Percentiles rank a stretch among this genome's conserved stretches.
phyloP scores from a whole-genome alignment of 2,113 vertebrate genomes.

The Paedocypris sp. region DNA sequence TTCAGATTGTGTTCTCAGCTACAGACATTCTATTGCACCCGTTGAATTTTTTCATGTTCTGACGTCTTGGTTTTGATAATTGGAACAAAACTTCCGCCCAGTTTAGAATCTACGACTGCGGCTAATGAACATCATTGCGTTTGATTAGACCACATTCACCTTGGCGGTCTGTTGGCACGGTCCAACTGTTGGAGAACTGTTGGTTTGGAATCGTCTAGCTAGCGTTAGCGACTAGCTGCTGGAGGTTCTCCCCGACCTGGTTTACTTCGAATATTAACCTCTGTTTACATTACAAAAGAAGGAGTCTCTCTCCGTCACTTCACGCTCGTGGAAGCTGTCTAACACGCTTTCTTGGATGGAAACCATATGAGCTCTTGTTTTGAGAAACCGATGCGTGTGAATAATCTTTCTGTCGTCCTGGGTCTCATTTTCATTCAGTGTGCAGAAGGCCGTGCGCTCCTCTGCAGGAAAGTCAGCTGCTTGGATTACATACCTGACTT shows the following conservation, averaged over 20 bases:
- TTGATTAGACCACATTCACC: no score
- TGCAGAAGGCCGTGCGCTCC: neutral
- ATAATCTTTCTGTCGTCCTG: slow-evolving; percentile 21
- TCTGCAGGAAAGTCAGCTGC: slow-evolving; percentile 7
- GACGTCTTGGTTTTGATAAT: neutral
- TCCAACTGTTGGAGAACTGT: no score
- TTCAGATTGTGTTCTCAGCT: neutral
- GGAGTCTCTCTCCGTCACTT: no score
- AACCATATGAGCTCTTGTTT: slow-evolving; percentile 47
- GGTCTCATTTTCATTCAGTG: slow-evolving; percentile 15
- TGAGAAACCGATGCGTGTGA: neutral
- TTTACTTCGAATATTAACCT: no score
- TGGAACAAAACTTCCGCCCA: no score
- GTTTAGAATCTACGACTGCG: no score
- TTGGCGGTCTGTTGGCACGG: no score
- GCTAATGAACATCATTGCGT: no score
- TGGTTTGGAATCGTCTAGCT: no score
- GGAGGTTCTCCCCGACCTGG: no score
- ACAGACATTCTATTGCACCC: neutral
- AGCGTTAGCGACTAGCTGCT: no score
- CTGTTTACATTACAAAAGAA: no score
- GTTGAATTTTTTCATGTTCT: neutral
- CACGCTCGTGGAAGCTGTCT: slow-evolving; percentile 41
- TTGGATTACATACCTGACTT: neutral
- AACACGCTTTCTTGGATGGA: slow-evolving; percentile 38